Percentiles rank a stretch among this genome's conserved stretches.
Conservation (phyloP, 1,140 invertebrate genomes). For the Drosophila tani region DNA sequence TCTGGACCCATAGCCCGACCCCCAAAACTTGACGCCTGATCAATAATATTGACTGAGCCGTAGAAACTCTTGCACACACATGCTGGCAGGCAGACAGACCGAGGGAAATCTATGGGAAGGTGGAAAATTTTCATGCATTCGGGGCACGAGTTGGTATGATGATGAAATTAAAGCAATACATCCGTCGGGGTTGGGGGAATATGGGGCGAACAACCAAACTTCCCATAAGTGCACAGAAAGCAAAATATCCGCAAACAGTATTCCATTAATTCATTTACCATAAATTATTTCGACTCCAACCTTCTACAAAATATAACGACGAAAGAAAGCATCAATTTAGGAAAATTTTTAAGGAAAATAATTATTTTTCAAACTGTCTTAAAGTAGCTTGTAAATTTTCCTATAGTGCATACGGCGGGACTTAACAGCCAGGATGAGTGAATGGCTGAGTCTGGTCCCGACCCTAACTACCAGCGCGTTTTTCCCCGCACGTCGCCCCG, state of each 20-base stretch:
- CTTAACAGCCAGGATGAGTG: no score
- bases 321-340: no score
- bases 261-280: no score
- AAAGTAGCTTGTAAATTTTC: no score
- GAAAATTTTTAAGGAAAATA: background rate
- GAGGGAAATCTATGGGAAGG: constrained; percentile 3
- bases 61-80: constrained; percentile 28
- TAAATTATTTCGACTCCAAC: no score
- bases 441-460: no score
- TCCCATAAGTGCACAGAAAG: constrained; percentile 6
- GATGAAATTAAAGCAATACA: constrained; percentile 80
- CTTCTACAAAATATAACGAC: no score
- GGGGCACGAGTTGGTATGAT: constrained; percentile 57
- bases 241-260: no score
- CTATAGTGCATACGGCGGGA: no score
- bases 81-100: background rate
- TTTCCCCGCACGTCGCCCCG: background rate
- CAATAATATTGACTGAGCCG: constrained; percentile 73
- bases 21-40: constrained; percentile 73
- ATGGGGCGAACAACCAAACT: background rate
- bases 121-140: constrained; percentile 64
- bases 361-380: background rate
- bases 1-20: constrained; percentile 19
- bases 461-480: background rate
- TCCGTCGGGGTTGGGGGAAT: background rate